phyloP scores from a whole-genome alignment of 2,888 invertebrate species.

The Cantharis rufa region DNA sequence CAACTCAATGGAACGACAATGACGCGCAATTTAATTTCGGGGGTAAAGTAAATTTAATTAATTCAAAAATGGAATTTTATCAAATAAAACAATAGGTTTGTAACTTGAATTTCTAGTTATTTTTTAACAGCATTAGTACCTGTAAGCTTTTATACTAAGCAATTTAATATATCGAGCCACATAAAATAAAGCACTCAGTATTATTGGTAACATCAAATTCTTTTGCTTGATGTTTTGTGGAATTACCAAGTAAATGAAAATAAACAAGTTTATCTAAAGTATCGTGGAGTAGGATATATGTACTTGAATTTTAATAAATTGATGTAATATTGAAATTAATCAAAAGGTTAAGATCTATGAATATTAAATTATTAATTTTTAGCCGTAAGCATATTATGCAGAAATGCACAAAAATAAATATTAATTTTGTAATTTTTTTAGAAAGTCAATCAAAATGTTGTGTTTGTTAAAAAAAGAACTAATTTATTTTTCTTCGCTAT shows the following conservation, averaged over 20 bases:
- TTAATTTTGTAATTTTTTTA: background rate
- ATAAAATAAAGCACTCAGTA: background rate
- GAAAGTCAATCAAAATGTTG: no score
- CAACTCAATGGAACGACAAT: no score
- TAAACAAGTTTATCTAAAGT: background rate
- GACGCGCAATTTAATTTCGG: no score
- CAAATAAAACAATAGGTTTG: no score
- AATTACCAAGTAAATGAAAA: background rate
- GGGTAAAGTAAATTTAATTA: no score
- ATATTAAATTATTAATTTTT: background rate
- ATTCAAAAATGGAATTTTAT: no score
- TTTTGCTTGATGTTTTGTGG: background rate
- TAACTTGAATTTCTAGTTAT: no score
- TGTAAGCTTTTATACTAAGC: no score
- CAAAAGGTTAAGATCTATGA: background rate
- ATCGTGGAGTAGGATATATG: background rate
- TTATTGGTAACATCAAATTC: background rate
- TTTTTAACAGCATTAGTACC: no score
- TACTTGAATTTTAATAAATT: background rate
- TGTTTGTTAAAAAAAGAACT: background rate
- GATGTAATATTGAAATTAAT: background rate
- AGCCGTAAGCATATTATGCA: background rate
- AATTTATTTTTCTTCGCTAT: background rate
- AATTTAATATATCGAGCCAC: no score
- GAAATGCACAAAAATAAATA: background rate